These are phyloP conservation scores for Mongoloraphidia duomilia DNA, from an alignment of 2,888 invertebrate genomes.

Conservation along the genomic window DNA sequence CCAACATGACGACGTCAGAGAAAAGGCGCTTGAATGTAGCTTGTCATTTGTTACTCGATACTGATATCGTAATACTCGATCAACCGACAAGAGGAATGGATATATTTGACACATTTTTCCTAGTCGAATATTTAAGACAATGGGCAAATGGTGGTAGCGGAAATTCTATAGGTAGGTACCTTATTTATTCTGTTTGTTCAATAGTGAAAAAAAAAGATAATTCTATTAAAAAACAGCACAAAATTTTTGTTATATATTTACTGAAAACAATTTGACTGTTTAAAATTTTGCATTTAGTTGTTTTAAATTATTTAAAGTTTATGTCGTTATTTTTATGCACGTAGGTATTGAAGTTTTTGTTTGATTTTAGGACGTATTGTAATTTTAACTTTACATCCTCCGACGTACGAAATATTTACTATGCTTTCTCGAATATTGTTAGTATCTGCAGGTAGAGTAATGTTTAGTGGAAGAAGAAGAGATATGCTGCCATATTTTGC, in stretches of 20 bases:
- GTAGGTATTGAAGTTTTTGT: too few relatives aligned
- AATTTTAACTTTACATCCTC: constrained; percentile 82
- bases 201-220: too few relatives aligned
- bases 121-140: constrained; percentile 84
- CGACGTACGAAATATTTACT: constrained; percentile 88
- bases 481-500: constrained; percentile 89
- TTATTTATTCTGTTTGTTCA: not conserved
- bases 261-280: too few relatives aligned
- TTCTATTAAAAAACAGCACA: too few relatives aligned
- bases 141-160: constrained; percentile 51
- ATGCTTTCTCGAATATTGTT: constrained; percentile 80
- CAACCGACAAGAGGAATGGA: constrained; percentile 83
- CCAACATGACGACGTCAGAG: constrained; percentile 76
- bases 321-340: too few relatives aligned
- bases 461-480: constrained; percentile 78
- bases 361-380: constrained; percentile 52
- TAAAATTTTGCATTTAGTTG: too few relatives aligned
- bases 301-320: too few relatives aligned
- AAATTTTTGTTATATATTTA: too few relatives aligned
- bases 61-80: constrained; percentile 75
- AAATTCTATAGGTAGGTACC: constrained; percentile 24
- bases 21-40: constrained; percentile 76
- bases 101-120: constrained; percentile 89
- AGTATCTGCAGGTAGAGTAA: constrained; percentile 78
- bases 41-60: constrained; percentile 73